These are phyloP conservation scores for Drosophila nasuta DNA, from an alignment of 1,140 invertebrate genomes.

Conservation along the genomic window DNA sequence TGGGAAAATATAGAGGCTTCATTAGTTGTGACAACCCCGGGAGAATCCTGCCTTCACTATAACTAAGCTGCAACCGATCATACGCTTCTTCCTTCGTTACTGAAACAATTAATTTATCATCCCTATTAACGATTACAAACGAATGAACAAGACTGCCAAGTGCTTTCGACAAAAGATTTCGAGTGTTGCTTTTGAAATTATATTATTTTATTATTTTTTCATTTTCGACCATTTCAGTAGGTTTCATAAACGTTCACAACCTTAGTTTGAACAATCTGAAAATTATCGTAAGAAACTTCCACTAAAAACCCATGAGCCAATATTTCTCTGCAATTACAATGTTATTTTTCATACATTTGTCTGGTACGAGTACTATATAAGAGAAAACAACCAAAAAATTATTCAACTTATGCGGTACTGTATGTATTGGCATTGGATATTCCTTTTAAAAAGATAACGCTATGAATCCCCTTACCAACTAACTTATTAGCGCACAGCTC, in stretches of 20 bases:
- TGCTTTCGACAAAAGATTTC: conserved; percentile 12
- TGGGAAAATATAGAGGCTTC: conserved; percentile 5
- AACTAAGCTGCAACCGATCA: neutral
- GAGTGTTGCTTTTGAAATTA: conserved; percentile 9
- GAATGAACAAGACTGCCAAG: neutral
- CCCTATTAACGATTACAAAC: no score
- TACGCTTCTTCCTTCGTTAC: no score
- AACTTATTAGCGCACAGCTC: conserved; percentile 6
- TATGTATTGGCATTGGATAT: conserved; percentile 10
- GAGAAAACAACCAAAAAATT: neutral
- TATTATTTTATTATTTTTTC: conserved; percentile 9
- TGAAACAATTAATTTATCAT: no score
- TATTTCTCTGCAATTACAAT: conserved; percentile 3
- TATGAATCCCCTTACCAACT: conserved; percentile 1
- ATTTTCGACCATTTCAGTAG: neutral
- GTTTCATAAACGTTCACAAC: neutral
- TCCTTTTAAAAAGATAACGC: conserved; percentile 6
- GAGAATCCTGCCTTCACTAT: conserved; percentile 1
- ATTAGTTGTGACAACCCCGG: conserved; percentile 1
- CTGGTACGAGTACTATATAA: neutral
- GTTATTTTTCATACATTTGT: conserved; percentile 14
- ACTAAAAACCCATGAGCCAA: no score
- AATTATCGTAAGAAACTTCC: neutral
- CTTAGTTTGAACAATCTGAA: neutral
- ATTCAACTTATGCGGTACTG: conserved; percentile 6